Evolutionary conservation across 2,888 invertebrate genomes (phyloP).

Genomic region (Mimachlamys varia): DNA sequence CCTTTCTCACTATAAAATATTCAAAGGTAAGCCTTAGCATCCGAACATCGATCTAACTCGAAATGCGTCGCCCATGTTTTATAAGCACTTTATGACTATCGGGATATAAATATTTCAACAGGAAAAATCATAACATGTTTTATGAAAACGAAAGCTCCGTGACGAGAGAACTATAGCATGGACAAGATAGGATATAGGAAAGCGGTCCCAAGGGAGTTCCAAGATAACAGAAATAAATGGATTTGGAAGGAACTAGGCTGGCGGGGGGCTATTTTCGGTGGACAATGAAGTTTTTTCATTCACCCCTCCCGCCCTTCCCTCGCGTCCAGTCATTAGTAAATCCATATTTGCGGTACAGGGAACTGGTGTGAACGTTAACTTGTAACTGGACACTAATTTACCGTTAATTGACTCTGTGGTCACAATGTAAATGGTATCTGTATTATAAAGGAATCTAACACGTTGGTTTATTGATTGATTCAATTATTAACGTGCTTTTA

Average conservation of each 20-base stretch:
- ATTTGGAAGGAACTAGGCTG: not conserved
- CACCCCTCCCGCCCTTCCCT: too few relatives aligned
- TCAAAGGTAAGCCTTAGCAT: not conserved
- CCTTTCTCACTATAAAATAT: slow-evolving; percentile 36
- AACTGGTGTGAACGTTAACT: not conserved
- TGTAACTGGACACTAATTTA: not conserved
- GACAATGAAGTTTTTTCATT: not conserved
- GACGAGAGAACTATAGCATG: not conserved
- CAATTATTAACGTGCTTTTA: not conserved
- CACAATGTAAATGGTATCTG: not conserved
- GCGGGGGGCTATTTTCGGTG: not conserved
- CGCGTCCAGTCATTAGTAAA: not conserved
- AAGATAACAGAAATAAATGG: not conserved
- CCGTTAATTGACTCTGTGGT: not conserved
- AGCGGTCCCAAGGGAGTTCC: not conserved
- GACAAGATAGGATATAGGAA: slow-evolving; percentile 1
- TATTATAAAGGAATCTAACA: not conserved
- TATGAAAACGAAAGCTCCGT: not conserved
- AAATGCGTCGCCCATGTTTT: slow-evolving; percentile 25
- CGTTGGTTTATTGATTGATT: not conserved
- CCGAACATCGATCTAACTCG: slow-evolving; percentile 23
- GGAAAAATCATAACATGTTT: slow-evolving; percentile 19
- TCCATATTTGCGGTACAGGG: not conserved
- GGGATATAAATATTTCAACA: slow-evolving; percentile 11
- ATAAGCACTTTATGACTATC: slow-evolving; percentile 11